Evolutionary conservation across 2,888 invertebrate species (phyloP), one percentile per base, ranked within the genome.

Genomic region (Hyles lineata): DNA sequence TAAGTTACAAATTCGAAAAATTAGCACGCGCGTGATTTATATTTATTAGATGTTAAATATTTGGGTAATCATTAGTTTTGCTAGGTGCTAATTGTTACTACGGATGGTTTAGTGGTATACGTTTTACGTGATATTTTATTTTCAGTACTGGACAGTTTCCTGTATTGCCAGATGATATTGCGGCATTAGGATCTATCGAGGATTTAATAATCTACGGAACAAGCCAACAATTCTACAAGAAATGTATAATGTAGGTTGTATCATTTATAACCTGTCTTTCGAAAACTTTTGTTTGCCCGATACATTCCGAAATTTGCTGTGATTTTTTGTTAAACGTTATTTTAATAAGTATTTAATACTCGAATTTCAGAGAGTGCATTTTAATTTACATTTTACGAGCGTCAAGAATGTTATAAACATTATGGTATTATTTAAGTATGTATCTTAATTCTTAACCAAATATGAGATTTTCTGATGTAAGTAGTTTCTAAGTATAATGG

Each of bases 91-190:
- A 21, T 59, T 59, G 9, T 21, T 23, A 11, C 59, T 8, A 59
- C 21, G 8, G 43, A 15, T 15, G 43, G 11, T 43, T 11, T 3
- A 43, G 43, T 43, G 43, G 2, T 2, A 1, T 15, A 11, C 43
- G 11, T 43, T 15, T 43, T 43, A 43, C 0, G 11, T 43, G 43
- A 43, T 43, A 43, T 43, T 43, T 43, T 70, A 74, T 74, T 93
- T 91, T 55, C 93, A 94, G 94, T 94, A 84, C 73, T 94, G 85
- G 94, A 94, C 89, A 93, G 94, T 85, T 92, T 92, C 80, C 89
- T 93, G 74, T 94, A 93, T 84, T 94, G 93, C 79, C 94, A 94
- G 80, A 93, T 94, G 90, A 93, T 94, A 81, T 90, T 94, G 71
- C 82, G 89, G 76, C 93, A 93, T 87, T 93, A 92, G 85, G 77